These are phyloP conservation scores for Prinia subflava DNA, from an alignment of 2,113 vertebrate genomes.

Conservation along the genomic window DNA sequence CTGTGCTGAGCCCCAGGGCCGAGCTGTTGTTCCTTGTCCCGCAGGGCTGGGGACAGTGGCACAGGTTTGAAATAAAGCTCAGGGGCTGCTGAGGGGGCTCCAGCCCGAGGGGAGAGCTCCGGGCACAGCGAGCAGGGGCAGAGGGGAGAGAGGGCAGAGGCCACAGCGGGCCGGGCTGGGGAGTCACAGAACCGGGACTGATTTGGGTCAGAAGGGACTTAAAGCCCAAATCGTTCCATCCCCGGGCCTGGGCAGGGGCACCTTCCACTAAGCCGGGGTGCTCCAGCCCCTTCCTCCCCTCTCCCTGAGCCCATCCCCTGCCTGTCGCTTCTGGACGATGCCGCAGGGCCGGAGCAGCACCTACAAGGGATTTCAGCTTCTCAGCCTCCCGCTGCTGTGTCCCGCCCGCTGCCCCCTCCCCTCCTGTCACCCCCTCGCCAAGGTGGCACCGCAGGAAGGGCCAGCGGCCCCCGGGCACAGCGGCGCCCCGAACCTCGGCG, in stretches of 20 bases:
- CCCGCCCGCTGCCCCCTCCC: not conserved
- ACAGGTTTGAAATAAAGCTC: accelerated
- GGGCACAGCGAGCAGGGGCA: not conserved
- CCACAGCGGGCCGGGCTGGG: not conserved
- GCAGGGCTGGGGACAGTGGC: accelerated
- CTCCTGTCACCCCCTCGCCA: accelerated
- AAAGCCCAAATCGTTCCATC: not conserved
- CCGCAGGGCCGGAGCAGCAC: not conserved
- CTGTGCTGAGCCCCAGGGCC: accelerated
- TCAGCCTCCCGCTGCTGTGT: accelerated
- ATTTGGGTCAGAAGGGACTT: not conserved
- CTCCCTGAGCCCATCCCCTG: not conserved
- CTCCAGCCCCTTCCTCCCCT: not conserved
- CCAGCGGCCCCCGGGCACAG: accelerated
- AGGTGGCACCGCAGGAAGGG: not conserved
- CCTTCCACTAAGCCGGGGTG: accelerated
- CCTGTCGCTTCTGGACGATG: accelerated
- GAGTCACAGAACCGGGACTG: not conserved
- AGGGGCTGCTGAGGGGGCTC: accelerated
- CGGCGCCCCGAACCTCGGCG: accelerated
- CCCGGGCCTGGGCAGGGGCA: not conserved
- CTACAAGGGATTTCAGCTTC: accelerated
- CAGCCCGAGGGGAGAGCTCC: not conserved
- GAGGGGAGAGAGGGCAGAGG: not conserved
- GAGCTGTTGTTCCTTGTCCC: accelerated